These are phyloP conservation scores for Chondrosia reniformis DNA, from an alignment of 37 sponge, comb jelly and placozoan species.

Conservation along the genomic window DNA sequence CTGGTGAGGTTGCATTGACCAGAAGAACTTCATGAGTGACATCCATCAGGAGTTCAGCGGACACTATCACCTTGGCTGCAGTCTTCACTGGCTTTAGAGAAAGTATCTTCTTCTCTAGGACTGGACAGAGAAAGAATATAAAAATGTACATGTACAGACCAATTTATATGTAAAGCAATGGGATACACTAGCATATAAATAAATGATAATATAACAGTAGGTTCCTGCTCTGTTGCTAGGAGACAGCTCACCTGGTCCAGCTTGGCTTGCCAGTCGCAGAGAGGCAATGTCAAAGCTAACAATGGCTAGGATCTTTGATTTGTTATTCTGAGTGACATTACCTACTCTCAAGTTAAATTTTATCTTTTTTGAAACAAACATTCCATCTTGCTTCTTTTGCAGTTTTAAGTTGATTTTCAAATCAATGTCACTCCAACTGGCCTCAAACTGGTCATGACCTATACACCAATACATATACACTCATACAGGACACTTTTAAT, in stretches of 20 bases:
- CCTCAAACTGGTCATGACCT: not conserved
- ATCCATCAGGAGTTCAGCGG: constrained; percentile 5
- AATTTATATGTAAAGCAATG: not conserved
- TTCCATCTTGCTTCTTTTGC: not conserved
- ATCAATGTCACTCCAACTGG: not conserved
- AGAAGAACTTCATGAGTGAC: not conserved
- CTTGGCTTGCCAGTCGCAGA: not conserved
- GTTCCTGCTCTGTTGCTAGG: not conserved
- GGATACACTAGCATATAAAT: not conserved
- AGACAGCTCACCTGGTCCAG: not conserved
- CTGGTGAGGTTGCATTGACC: too few species aligned
- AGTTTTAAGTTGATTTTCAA: not conserved
- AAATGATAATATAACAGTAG: too few species aligned
- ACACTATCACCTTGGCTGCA: not conserved
- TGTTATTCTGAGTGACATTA: not conserved
- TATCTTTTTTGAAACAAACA: not conserved
- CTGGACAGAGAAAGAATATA: not conserved
- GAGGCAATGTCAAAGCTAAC: constrained; percentile 1
- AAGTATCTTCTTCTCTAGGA: constrained; percentile 1
- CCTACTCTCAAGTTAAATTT: not conserved
- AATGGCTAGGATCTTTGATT: not conserved
- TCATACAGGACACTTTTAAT: too few species aligned
- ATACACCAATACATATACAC: too few species aligned
- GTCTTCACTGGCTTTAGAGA: constrained; percentile 8
- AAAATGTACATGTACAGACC: not conserved